Evolutionary conservation across 2,113 vertebrate species (phyloP).

Genomic region (Larimichthys crocea): DNA sequence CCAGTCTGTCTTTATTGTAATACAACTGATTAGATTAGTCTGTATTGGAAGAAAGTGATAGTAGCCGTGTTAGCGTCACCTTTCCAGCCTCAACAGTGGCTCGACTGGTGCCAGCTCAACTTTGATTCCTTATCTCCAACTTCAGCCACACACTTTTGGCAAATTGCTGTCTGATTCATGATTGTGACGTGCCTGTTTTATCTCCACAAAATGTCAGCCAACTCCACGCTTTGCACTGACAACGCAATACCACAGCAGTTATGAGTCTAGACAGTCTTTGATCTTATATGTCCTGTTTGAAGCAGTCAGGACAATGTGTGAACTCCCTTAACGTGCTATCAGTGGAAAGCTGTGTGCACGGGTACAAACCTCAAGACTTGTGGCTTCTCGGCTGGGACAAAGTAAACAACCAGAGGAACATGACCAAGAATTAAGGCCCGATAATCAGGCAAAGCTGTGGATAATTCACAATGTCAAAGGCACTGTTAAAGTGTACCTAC

Average conservation of each 20-base stretch:
- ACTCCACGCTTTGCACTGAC: slow-evolving; percentile 29
- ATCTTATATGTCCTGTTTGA: slow-evolving; percentile 47
- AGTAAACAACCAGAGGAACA: slow-evolving; percentile 51
- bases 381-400: slow-evolving; percentile 34
- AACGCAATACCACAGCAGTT: background rate
- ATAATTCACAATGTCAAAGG: slow-evolving; percentile 49
- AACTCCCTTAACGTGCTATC: slow-evolving; percentile 49
- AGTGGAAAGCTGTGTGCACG: slow-evolving; percentile 28
- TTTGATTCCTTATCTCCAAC: slow-evolving; percentile 67
- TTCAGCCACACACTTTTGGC: slow-evolving; percentile 44
- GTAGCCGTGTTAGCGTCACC: slow-evolving; percentile 32
- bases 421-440: slow-evolving; percentile 29
- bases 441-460: slow-evolving; percentile 24
- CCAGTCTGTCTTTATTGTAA: slow-evolving; percentile 60
- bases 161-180: slow-evolving; percentile 48
- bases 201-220: slow-evolving; percentile 37
- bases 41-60: slow-evolving; percentile 48
- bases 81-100: slow-evolving; percentile 38
- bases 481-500: slow-evolving; percentile 30
- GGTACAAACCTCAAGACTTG: slow-evolving; percentile 32
- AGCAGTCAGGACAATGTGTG: slow-evolving; percentile 36
- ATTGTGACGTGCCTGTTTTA: slow-evolving; percentile 31
- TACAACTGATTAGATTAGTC: slow-evolving; percentile 75
- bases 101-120: slow-evolving; percentile 52
- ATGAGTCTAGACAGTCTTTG: slow-evolving; percentile 64